Conservation (phyloP, 2,888 invertebrate genomes). For the Schizaphis graminum region DNA sequence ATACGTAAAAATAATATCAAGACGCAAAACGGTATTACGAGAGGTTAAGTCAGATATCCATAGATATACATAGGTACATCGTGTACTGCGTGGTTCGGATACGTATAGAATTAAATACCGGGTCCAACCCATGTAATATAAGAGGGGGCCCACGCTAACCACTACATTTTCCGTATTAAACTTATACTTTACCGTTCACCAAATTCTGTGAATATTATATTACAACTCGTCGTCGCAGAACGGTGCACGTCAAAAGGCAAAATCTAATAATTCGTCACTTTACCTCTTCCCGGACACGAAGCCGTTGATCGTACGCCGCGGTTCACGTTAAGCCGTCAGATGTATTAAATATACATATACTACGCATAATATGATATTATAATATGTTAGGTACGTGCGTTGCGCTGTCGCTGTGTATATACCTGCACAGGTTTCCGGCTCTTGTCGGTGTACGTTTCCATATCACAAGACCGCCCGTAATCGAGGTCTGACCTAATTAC, state of each 20-base stretch:
- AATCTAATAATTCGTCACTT: not conserved
- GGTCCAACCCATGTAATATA: not conserved
- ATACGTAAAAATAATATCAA: not conserved
- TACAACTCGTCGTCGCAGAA: not conserved
- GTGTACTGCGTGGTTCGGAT: not conserved
- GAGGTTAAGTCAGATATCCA: not conserved
- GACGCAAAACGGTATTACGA: not conserved
- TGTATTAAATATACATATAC: not conserved
- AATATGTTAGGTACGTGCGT: not conserved
- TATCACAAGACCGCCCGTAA: not conserved
- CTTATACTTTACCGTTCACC: not conserved
- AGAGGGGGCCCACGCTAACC: not conserved
- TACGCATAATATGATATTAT: not conserved
- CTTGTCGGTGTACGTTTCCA: not conserved
- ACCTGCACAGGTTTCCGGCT: not conserved
- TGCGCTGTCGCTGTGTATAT: not conserved
- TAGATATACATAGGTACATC: not conserved
- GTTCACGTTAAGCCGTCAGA: not conserved
- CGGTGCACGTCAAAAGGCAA: not conserved
- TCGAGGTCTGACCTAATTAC: conserved; percentile 1
- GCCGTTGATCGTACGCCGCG: not conserved
- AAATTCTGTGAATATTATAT: not conserved
- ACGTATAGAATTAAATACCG: not conserved
- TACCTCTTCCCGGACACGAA: not conserved
- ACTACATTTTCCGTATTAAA: not conserved